phyloP scores from a whole-genome alignment of 2,888 invertebrate genomes.

The Leptura quadrifasciata region DNA sequence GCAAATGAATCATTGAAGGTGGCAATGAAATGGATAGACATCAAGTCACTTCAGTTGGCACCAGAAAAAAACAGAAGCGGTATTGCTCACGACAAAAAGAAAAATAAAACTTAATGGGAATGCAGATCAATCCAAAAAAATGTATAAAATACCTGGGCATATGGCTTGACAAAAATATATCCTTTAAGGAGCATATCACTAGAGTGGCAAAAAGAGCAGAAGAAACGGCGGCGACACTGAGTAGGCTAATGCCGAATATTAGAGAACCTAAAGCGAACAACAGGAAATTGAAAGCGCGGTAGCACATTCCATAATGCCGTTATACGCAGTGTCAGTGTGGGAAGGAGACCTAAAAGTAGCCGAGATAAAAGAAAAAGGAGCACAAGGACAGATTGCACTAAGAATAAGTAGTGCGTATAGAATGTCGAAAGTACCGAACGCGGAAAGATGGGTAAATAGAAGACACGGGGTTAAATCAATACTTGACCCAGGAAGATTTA shows the following conservation, averaged over 20 bases:
- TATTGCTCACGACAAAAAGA: not conserved
- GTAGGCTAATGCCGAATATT: not conserved
- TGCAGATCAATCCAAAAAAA: too few species aligned
- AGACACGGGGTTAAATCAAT: not conserved
- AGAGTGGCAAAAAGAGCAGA: constrained; percentile 8
- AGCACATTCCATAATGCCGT: not conserved
- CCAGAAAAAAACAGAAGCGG: constrained; percentile 5
- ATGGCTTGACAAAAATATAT: constrained; percentile 23
- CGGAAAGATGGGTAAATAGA: not conserved
- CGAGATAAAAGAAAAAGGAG: not conserved
- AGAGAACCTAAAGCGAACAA: not conserved
- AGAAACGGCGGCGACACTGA: not conserved
- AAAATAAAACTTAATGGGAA: not conserved
- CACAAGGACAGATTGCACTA: not conserved
- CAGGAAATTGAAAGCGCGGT: not conserved
- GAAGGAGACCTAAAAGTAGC: not conserved
- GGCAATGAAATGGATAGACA: not conserved
- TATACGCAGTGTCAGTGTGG: constrained; percentile 1
- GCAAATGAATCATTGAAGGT: not conserved
- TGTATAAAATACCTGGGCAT: constrained; percentile 40
- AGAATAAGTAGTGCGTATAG: not conserved
- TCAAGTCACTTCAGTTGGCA: not conserved
- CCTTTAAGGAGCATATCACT: constrained; percentile 25
- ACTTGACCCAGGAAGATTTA: not conserved
- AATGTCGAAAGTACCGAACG: not conserved